Evolutionary conservation across 2,888 invertebrate genomes (phyloP).

Genomic region (Melinaea menophilus): DNA sequence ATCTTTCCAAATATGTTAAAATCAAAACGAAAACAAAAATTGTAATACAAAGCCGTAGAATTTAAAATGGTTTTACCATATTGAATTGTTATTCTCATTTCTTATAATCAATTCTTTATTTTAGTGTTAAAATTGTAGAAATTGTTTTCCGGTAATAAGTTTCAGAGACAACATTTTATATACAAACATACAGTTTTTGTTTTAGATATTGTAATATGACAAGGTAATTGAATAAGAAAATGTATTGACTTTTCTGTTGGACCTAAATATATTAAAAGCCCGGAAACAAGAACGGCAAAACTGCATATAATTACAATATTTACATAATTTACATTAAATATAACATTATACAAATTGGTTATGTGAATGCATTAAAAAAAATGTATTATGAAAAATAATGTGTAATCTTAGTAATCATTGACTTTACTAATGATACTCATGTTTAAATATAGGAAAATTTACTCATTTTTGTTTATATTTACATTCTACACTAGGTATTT

Average conservation of each 20-base stretch:
- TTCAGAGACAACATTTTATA: too few species aligned
- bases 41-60: too few species aligned
- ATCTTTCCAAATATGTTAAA: too few species aligned
- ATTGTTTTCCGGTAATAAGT: too few species aligned
- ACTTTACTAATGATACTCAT: conserved; percentile 4
- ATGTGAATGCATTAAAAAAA: background rate
- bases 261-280: background rate
- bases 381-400: background rate
- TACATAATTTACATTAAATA: conserved; percentile 60
- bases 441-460: conserved; percentile 25
- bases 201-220: conserved; percentile 9
- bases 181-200: background rate
- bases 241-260: background rate
- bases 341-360: background rate
- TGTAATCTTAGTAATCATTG: conserved; percentile 2
- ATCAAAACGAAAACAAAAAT: too few species aligned
- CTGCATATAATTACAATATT: conserved; percentile 59
- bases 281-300: conserved; percentile 39
- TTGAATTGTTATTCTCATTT: too few species aligned
- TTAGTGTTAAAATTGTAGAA: too few species aligned
- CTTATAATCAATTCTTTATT: too few species aligned
- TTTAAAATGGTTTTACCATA: too few species aligned
- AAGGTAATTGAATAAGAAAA: background rate
- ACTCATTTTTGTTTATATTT: conserved; percentile 23
- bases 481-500: conserved; percentile 10